phyloP scores from a whole-genome alignment of 35 echinoderm and acorn worm genomes.

The Patiria miniata region DNA sequence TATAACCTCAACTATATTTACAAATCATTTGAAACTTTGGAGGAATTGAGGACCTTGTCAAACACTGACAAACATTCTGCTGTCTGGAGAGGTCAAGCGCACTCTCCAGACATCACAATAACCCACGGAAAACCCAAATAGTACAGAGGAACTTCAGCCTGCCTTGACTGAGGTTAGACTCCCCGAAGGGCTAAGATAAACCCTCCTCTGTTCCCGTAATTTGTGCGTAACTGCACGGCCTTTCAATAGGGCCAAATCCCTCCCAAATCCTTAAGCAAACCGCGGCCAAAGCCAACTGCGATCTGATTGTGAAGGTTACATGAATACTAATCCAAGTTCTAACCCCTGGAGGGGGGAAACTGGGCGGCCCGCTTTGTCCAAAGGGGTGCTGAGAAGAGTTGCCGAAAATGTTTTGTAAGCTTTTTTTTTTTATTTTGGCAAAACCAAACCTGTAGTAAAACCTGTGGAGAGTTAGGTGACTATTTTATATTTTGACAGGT shows the following conservation, averaged over 20 bases:
- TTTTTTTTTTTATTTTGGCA: no score
- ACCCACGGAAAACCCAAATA: conserved; percentile 14
- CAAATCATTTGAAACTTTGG: no score
- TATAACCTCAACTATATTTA: no score
- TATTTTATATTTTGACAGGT: no score
- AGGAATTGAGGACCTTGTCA: no score
- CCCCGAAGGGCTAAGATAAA: not conserved
- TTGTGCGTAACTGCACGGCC: conserved; percentile 6
- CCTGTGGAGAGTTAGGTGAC: no score
- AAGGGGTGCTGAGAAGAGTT: not conserved
- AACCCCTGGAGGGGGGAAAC: not conserved
- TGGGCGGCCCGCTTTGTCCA: not conserved
- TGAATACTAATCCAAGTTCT: not conserved
- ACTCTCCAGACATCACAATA: not conserved
- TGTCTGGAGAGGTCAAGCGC: not conserved
- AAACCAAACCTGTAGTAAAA: no score
- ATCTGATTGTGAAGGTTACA: conserved; percentile 26
- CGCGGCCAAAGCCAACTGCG: conserved; percentile 14
- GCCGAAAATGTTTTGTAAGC: no score
- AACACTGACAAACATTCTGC: no score
- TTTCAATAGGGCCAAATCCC: not conserved
- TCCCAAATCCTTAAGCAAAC: conserved; percentile 17
- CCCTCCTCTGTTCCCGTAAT: conserved; percentile 1
- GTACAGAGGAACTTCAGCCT: not conserved
- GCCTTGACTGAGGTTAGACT: not conserved